Evolutionary conservation across 2,113 vertebrate genomes (phyloP), one percentile per base, ranked within the genome.

Genomic region (Etheostoma cragini): DNA sequence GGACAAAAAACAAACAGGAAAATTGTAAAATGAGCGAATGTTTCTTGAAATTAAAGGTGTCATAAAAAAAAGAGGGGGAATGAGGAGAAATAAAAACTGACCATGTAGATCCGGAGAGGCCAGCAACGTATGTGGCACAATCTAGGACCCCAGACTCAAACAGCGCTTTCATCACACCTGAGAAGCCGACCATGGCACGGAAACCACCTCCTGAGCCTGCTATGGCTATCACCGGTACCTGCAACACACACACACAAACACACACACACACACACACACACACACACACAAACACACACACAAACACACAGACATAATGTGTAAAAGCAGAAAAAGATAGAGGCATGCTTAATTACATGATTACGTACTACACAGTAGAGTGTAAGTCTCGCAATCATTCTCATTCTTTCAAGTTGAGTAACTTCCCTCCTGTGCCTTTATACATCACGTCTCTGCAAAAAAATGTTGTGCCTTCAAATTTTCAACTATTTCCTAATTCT

Each of bases 31-130:
- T 64, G 47, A 64, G 5, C 65, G n/a, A 17, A 26, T 6, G 22
- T 56, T 24, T 10, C 10, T 53, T 72, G 14, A 61, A 46, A 38
- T 46, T 21, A 49, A 69, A 47, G 8, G 15, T 19, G 7, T 38
- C 35, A 68, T 21, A 15, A 6, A 62, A 46, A 63, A 62, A 46
- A 60, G 13, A 13, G 15, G 57, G 11, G 15, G 17, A 21, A 38
- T 15, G 7, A 62, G 19, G 26, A 0, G 10, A 49, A 47, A 49
- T 10, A 21, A 57, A 71, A 33, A 93, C 97, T 92, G 84, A 98
- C 98, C 98, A 99, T 0, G 98, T 99, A 71, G 98, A 99, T 81
- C 98, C 98, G 0, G 98, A 99, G 49, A 99, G 97, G 1, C 98
- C 98, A 26, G 97, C 97, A 14, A 99, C 1, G 57, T 99, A 99